Base-by-base conservation (phyloP, 2,113 vertebrate species). In the Caranx ignobilis region DNA sequence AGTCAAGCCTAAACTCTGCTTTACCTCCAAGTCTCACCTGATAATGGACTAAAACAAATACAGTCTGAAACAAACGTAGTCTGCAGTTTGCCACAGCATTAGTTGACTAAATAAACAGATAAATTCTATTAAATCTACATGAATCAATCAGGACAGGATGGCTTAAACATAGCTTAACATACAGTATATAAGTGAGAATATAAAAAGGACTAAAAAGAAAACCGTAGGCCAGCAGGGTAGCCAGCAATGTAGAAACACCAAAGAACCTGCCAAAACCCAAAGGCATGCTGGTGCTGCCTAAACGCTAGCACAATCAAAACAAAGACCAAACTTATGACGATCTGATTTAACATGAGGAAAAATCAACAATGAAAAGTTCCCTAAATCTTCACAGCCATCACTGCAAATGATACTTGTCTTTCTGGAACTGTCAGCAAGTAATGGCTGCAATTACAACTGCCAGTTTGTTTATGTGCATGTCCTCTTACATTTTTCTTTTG, bases 141-240 rank as follows among this genome's bases (percentile, higher is more conserved):
- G 84, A 76, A 73, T 34, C 16, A 76, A 75, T 71, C 18, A 71
- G 75, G 55, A 83, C 35, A 84, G 35, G 37, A 68, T 75, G 82
- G 47, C 65, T 87, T 84, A 37, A 88, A 90, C 79, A 70, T 56
- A 75, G 74, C 65, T 81, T 86, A 88, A 88, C 81, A 89, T 81
- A 64, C 31, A 75, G 19, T n/a, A 81, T 80, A 85, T 75, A 78
- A 82, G 78, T 39, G 75, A 50, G 73, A 80, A 88, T 83, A 91
- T 88, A 87, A 91, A 91, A 87, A 84, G n/a, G 54, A 73, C 71
- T 82, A 81, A 88, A 87, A 87, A 68, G 45, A 87, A 84, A 88
- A 84, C 45, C 56, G 86, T 70, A 87, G 47, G 70, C 48, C 60
- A 35, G 55, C 64, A 12, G 60, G 71, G 61, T 74, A 82, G 32